Base-by-base conservation (phyloP, 2,113 vertebrate genomes). In the Mobula birostris region DNA sequence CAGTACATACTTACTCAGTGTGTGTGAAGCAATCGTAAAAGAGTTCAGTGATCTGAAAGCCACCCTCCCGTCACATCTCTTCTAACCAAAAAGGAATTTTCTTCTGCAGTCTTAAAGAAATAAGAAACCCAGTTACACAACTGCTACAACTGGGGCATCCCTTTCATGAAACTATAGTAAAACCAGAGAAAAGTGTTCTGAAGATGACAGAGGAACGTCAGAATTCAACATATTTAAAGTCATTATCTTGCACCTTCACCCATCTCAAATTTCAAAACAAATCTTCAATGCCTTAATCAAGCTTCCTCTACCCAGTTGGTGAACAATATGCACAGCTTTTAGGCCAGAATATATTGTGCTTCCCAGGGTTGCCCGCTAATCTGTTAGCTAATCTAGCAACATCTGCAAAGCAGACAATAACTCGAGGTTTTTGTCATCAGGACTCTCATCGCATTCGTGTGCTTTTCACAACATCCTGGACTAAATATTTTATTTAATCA, bases 51-150 rank as follows among this genome's bases (percentile, higher is more conserved):
- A 93, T 74, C 90, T 56, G 36, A 93, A 27, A 92, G 32, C 17
- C 61, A 92, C 88, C 36, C 32, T 92, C 88, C 32, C 66, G 15
- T 70, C 90, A 93, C 90, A 93, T 93, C 21, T 72, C 68, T 88
- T 88, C 29, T 74, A 66, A 74, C 32, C 19, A 74, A 74, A 70
- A 17, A 92, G 88, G n/a, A 92, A 92, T 36, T 92, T 36, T 68
- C 63, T 58, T 91, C 90, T 74, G 90, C 5, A 93, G 68, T 74
- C 70, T 93, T 74, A 93, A 72, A 92, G 56, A 36, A 92, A 92
- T n/a, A 90, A 74, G 36, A 68, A 93, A 70, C 68, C 40, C 32
- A 29, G 68, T 74, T 70, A 88, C 29, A 5, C 21, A 21, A 27
- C 19, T 3, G 32, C 63, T 74, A 48, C 63, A 74, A 24, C 19